Percentiles rank a stretch among this genome's conserved stretches.
These are phyloP conservation scores for Drosophila birchii DNA, from an alignment of 2,888 invertebrate genomes.

Conservation along the genomic window DNA sequence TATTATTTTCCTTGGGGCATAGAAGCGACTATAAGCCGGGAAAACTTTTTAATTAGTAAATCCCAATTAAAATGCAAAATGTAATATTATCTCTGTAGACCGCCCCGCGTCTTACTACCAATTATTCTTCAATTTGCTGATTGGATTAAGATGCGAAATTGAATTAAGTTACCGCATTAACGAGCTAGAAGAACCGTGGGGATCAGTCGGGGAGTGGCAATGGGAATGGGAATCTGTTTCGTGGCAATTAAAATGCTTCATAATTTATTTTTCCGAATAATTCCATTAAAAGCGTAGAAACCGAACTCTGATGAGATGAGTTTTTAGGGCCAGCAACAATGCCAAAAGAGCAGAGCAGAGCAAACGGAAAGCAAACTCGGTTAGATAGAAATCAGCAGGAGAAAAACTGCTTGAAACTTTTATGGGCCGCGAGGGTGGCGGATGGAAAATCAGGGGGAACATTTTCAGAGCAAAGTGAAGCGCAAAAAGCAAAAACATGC, in stretches of 20 bases:
- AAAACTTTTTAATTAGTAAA: conserved; percentile 76
- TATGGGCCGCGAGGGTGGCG: conserved; percentile 20
- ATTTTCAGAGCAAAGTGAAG: conserved; percentile 58
- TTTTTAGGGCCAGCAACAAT: conserved; percentile 15
- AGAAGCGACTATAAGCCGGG: conserved; percentile 20
- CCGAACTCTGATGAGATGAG: conserved; percentile 28
- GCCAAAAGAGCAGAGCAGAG: conserved; percentile 8
- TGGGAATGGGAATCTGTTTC: conserved; percentile 42
- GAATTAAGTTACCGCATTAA: conserved; percentile 73
- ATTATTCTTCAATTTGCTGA: conserved; percentile 75
- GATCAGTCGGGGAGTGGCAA: background rate
- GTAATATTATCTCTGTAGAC: conserved; percentile 59
- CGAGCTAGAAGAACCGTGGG: conserved; percentile 46
- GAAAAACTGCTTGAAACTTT: conserved; percentile 54
- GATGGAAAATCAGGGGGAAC: conserved; percentile 32
- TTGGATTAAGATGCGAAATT: conserved; percentile 75
- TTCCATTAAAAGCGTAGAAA: conserved; percentile 58
- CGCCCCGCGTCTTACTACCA: conserved; percentile 43
- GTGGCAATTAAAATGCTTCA: conserved; percentile 58
- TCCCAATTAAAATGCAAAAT: conserved; percentile 74
- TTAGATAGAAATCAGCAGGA: conserved; percentile 48
- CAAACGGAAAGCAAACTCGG: conserved; percentile 31
- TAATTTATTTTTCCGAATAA: conserved; percentile 58
- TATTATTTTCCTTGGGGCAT: conserved; percentile 41
- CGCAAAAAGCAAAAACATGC: conserved; percentile 54